Evolutionary conservation across 2,797 vertebrate species (phyloP).

Genomic region (Prionace glauca): DNA sequence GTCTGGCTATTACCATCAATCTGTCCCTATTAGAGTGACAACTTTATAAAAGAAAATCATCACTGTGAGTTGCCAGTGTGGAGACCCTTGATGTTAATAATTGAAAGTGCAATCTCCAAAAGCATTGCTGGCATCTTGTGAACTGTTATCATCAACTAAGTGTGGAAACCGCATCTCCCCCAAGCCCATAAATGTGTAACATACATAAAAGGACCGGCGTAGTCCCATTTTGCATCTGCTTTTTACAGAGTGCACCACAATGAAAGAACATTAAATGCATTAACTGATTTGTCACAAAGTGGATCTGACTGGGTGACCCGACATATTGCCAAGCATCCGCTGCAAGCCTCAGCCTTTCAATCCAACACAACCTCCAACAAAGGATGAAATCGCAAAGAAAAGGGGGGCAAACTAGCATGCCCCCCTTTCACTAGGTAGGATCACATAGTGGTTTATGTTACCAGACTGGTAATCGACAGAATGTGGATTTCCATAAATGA

Average conservation of each 20-base stretch:
- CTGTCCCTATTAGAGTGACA: neutral
- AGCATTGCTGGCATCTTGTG: neutral
- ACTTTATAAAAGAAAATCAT: slow-evolving; percentile 18
- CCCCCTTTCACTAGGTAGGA: neutral
- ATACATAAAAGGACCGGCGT: neutral
- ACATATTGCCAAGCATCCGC: neutral
- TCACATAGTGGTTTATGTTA: neutral
- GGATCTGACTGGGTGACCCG: neutral
- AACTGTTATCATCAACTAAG: neutral
- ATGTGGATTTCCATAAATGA: neutral
- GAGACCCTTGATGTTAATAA: neutral
- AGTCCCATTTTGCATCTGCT: neutral
- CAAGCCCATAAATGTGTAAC: neutral
- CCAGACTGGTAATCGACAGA: neutral
- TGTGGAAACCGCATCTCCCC: neutral
- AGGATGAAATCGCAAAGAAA: neutral
- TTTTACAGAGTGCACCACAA: neutral
- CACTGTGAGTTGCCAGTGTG: neutral
- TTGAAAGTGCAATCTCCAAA: neutral
- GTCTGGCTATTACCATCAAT: neutral
- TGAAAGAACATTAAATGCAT: neutral
- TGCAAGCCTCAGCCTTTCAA: neutral
- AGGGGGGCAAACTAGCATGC: neutral
- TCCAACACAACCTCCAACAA: neutral
- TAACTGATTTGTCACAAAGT: neutral